Conservation (phyloP, 2,113 vertebrate species). For the Bucco capensis region DNA sequence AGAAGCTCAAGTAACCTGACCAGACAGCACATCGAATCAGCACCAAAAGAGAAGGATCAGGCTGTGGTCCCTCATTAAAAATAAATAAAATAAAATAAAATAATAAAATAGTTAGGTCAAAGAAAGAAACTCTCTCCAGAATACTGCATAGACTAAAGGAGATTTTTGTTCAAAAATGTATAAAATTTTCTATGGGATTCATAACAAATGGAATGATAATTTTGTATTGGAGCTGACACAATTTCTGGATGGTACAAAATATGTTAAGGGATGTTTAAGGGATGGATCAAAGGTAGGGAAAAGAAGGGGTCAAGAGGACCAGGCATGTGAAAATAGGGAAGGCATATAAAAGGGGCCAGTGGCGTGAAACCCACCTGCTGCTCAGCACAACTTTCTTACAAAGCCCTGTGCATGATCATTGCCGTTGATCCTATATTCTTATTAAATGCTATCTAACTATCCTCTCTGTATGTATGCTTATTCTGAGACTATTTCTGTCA, state of each 20-base stretch:
- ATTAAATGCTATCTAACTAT: not conserved
- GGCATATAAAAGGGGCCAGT: rapidly evolving
- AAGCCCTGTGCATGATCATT: not conserved
- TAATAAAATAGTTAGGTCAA: not conserved
- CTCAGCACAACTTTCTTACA: not conserved
- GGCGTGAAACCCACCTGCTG: not conserved
- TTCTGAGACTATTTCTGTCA: not conserved
- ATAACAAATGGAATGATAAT: not conserved
- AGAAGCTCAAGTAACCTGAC: not conserved
- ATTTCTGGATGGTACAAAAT: not conserved
- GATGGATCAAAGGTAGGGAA: not conserved
- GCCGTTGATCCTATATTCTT: not conserved
- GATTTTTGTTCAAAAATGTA: not conserved
- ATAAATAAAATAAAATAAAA: not conserved
- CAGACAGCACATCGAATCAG: not conserved
- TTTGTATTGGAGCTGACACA: not conserved
- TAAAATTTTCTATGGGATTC: not conserved
- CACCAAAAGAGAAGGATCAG: not conserved
- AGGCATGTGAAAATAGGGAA: not conserved
- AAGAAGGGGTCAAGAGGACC: not conserved
- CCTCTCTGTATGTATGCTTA: not conserved
- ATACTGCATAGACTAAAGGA: not conserved
- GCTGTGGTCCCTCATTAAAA: not conserved
- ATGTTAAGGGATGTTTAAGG: not conserved
- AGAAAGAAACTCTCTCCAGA: not conserved